Conservation (phyloP, 30 jellyfish, hydroid and myxozoan genomes). For the Mastigias papua region DNA sequence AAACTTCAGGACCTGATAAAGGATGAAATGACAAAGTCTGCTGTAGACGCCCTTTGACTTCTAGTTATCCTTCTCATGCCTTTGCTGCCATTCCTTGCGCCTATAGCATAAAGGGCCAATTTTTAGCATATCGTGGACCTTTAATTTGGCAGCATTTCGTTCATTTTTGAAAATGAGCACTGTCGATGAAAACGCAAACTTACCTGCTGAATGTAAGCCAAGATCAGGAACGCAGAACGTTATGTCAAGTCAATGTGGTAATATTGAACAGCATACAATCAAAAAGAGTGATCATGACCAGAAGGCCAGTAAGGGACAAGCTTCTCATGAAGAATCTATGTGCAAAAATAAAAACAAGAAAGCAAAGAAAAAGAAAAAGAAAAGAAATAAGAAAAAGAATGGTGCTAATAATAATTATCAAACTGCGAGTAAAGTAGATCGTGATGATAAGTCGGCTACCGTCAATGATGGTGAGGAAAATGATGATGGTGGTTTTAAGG, state of each 20-base stretch:
- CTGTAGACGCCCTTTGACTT: background rate
- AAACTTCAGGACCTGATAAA: background rate
- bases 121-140: no score
- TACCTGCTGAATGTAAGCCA: slow-evolving; percentile 7
- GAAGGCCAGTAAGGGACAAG: slow-evolving; percentile 18
- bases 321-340: slow-evolving; percentile 40
- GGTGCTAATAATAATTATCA: background rate
- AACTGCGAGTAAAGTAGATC: background rate
- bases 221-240: background rate
- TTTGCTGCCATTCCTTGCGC: no score
- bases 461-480: background rate
- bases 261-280: background rate
- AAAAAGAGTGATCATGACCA: background rate
- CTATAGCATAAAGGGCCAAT: no score
- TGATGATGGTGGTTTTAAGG: background rate
- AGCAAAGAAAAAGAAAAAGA: slow-evolving; percentile 45
- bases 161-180: slow-evolving; percentile 49
- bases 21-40: background rate
- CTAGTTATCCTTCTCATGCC: background rate
- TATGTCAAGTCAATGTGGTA: slow-evolving; percentile 8
- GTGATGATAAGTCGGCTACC: background rate
- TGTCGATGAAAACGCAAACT: slow-evolving; percentile 57
- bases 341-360: slow-evolving; percentile 42
- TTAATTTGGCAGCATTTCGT: background rate
- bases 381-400: slow-evolving; percentile 44